Conservation (phyloP, 2,797 vertebrate genomes). For the Acrossocheilus wenchowensis region DNA sequence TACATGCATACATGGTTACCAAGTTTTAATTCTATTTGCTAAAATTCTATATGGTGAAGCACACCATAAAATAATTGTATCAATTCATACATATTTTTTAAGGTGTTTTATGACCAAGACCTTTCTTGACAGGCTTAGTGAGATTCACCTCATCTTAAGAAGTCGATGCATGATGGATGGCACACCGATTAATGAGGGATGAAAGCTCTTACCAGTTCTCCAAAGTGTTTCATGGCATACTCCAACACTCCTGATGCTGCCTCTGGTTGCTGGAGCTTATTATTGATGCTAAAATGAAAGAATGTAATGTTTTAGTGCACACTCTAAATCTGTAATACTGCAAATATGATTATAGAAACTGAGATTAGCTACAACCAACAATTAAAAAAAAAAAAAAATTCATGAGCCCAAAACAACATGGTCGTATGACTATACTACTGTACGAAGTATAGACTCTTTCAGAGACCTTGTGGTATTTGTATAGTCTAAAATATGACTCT, state of each 20-base stretch:
- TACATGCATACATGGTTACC: too few species aligned
- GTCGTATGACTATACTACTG: not conserved
- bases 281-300: conserved; percentile 89
- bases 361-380: conserved; percentile 47
- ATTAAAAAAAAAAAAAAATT: not conserved
- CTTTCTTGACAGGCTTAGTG: not conserved
- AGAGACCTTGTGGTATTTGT: not conserved
- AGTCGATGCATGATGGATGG: not conserved
- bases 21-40: too few species aligned
- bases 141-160: not conserved
- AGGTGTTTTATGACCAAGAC: not conserved
- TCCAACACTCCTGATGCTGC: conserved; percentile 96
- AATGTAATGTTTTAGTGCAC: conserved; percentile 10
- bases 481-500: not conserved
- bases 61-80: too few species aligned
- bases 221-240: conserved; percentile 99
- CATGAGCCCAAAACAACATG: not conserved
- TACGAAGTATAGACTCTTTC: conserved; percentile 1
- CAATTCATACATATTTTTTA: not conserved
- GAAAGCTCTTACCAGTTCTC: conserved; percentile 89
- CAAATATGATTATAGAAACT: conserved; percentile 33
- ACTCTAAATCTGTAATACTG: conserved; percentile 8
- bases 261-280: conserved; percentile 98
- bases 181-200: not conserved
- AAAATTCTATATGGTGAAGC: too few species aligned